Evolutionary conservation across 2,113 vertebrate genomes (phyloP).

Genomic region (Malurus melanocephalus): DNA sequence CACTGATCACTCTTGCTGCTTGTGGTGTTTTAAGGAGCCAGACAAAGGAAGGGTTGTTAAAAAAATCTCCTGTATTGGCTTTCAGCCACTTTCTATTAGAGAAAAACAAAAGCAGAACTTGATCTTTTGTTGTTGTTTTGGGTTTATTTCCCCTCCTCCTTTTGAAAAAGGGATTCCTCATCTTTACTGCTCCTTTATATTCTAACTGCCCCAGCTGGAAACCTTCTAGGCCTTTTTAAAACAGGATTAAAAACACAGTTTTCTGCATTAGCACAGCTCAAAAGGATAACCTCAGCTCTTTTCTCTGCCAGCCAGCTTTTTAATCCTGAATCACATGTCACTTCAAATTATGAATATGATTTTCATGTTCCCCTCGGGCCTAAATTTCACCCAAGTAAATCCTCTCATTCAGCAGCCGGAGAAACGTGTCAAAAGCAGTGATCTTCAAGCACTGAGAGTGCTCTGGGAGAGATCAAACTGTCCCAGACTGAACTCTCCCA

Average conservation of each 20-base stretch:
- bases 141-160: background rate
- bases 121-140: constrained; percentile 60
- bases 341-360: constrained; percentile 79
- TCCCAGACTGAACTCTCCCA: constrained; percentile 46
- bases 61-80: background rate
- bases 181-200: constrained; percentile 46
- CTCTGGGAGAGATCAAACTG: constrained; percentile 68
- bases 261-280: constrained; percentile 70
- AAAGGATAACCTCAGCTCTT: constrained; percentile 71
- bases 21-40: background rate
- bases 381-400: constrained; percentile 78
- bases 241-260: constrained; percentile 71
- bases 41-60: background rate
- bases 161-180: constrained; percentile 57
- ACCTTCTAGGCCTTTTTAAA: constrained; percentile 67
- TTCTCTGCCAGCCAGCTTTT: constrained; percentile 73
- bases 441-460: constrained; percentile 60
- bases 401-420: constrained; percentile 72
- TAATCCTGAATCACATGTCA: constrained; percentile 78
- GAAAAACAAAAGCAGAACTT: constrained; percentile 46
- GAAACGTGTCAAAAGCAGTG: constrained; percentile 69
- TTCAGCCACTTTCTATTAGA: constrained; percentile 2
- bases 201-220: constrained; percentile 67
- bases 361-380: constrained; percentile 72
- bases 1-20: background rate